These are phyloP conservation scores for Oncopodura yosiiana DNA, from an alignment of 1,140 invertebrate genomes.

Conservation along the genomic window DNA sequence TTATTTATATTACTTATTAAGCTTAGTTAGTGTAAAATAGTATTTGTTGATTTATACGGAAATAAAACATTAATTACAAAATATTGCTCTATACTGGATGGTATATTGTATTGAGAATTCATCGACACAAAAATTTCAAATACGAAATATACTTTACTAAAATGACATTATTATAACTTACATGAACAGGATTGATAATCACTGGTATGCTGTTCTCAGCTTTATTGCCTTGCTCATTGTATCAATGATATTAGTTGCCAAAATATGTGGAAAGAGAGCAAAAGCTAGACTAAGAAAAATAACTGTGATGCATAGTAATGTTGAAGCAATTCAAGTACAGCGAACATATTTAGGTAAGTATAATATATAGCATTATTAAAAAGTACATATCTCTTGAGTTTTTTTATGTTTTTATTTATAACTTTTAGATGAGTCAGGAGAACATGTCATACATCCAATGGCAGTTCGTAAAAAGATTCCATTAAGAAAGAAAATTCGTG, in stretches of 20 bases:
- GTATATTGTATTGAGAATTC: too few relatives aligned
- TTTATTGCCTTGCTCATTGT: conserved; percentile 31
- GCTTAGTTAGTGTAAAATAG: too few relatives aligned
- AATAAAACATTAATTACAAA: too few relatives aligned
- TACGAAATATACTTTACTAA: too few relatives aligned
- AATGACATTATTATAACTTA: too few relatives aligned
- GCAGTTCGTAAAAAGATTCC: conserved; percentile 62
- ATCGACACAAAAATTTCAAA: too few relatives aligned
- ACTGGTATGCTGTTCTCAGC: conserved; percentile 34
- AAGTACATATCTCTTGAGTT: not conserved
- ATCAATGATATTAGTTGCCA: conserved; percentile 27
- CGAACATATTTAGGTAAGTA: conserved; percentile 30
- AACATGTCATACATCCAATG: conserved; percentile 54
- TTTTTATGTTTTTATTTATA: not conserved
- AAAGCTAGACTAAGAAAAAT: conserved; percentile 30
- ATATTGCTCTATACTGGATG: too few relatives aligned
- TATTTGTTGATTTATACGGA: too few relatives aligned
- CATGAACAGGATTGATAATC: conserved; percentile 34
- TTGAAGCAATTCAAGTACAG: conserved; percentile 34
- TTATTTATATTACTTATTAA: too few relatives aligned
- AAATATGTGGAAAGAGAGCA: conserved; percentile 31
- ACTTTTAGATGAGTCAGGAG: conserved; percentile 41
- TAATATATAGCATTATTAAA: not conserved
- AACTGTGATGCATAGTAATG: conserved; percentile 33
- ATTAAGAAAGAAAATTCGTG: conserved; percentile 61